A percentile compares a stretch with the other conserved stretches of the same genome.
phyloP scores from a whole-genome alignment of 2,113 vertebrate species.

The Syngnathus scovelli region DNA sequence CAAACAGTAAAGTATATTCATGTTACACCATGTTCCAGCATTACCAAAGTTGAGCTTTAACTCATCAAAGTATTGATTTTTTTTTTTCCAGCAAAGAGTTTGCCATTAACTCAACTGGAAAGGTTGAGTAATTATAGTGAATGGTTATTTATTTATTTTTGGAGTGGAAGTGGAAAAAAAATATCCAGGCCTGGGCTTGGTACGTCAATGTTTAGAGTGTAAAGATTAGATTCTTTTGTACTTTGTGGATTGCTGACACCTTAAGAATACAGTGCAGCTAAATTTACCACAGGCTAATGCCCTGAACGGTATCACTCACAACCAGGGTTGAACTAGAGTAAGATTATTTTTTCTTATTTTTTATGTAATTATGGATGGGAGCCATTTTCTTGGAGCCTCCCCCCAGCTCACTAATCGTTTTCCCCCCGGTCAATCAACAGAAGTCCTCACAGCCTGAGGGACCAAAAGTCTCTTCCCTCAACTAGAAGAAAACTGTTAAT shows the following conservation, averaged over 20 bases:
- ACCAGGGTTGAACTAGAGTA: background rate
- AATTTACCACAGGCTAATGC: conserved; percentile 17
- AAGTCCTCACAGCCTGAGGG: too few species aligned
- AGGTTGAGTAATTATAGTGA: background rate
- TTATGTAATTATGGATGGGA: too few species aligned
- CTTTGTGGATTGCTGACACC: conserved; percentile 10
- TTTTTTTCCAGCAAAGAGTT: conserved; percentile 2
- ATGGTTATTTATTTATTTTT: conserved; percentile 19
- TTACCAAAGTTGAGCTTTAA: background rate
- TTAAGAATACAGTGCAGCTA: conserved; percentile 13
- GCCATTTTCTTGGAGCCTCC: too few species aligned
- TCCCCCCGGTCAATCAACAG: too few species aligned
- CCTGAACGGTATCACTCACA: conserved; percentile 2
- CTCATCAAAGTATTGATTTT: conserved; percentile 25
- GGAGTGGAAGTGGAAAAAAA: conserved; percentile 15
- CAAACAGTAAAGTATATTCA: background rate
- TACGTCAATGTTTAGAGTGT: conserved; percentile 47
- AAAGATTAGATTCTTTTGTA: conserved; percentile 21
- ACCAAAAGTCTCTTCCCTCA: too few species aligned
- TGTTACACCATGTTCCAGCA: background rate
- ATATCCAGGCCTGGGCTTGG: conserved; percentile 10
- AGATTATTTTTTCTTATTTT: too few species aligned
- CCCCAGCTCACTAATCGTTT: too few species aligned
- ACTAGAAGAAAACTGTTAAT: too few species aligned
- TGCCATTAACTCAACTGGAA: background rate